Base-by-base conservation (phyloP, 2,888 invertebrate genomes). In the Oegoconia quadripuncta region DNA sequence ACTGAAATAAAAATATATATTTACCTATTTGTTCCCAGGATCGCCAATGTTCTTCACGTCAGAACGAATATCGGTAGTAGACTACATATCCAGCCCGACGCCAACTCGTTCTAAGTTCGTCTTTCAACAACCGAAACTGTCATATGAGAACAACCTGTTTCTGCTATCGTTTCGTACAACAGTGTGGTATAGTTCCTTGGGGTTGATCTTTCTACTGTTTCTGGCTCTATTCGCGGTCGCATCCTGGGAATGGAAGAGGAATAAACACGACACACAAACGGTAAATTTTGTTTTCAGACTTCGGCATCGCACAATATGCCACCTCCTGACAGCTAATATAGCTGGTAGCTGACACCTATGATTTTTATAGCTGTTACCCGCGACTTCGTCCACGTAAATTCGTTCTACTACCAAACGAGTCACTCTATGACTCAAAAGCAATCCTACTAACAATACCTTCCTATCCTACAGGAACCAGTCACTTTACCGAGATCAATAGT, bases 101-200 rank as follows among this genome's bases (percentile, higher is more conserved):
- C 90, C 90, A 1, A 92, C 92, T 0, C 77, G 89, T 50, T 93
- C 92, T 0, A 90, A 91, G 54, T 93, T 93, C 61, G 89, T 94
- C 13, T 93, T 93, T 63, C 90, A 91, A 34, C 91, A 92, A 61
- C 93, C 93, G 1, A 91, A 93, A 57, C 64, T 94, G 3, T 92
- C 93, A 0, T 92, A 91, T 45, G 91, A 93, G 26, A 91, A 90
- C 48, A 93, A 94, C 59, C 89, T 94, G 29, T 94, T 92, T 59
- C 68, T 90, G 1, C 70, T 93, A 16, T 93, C 94, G 0, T 94
- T 94, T 59, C 86, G 90, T 40, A 76, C 66, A 18, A 72, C 82
- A 1, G 92, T 93, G n/a, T 93, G 93, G 93, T 72, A 89, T 33
- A 88, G 90, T 17, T 83, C 88, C 13, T 50, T 81, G 3, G 79